Conservation (phyloP, 1,140 invertebrate species). For the Orius insidiosus region DNA sequence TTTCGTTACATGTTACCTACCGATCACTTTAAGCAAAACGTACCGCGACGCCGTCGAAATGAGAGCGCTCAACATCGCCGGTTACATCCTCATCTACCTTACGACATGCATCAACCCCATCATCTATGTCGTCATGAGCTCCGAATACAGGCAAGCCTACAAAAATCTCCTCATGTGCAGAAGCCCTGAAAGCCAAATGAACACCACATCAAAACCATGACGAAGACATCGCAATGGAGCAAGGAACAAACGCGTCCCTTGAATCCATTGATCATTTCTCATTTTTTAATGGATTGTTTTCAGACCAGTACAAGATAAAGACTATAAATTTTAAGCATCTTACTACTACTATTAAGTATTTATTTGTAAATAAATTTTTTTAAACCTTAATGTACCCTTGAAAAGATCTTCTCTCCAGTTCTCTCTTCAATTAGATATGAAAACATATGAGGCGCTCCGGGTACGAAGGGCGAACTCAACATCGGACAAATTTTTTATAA, state of each 20-base stretch:
- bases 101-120: conserved; percentile 76
- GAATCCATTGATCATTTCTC: too few species aligned
- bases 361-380: too few species aligned
- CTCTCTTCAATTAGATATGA: too few species aligned
- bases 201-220: conserved; percentile 16
- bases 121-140: conserved; percentile 80
- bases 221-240: conserved; percentile 9
- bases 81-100: conserved; percentile 67
- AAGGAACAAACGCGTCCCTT: neutral
- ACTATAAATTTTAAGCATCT: too few species aligned
- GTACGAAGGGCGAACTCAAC: too few species aligned
- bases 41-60: conserved; percentile 39
- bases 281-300: too few species aligned
- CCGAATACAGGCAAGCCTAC: conserved; percentile 70
- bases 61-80: conserved; percentile 50
- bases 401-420: too few species aligned
- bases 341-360: too few species aligned
- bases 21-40: conserved; percentile 64
- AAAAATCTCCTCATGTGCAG: conserved; percentile 55
- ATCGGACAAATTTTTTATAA: too few species aligned
- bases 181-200: conserved; percentile 17
- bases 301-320: too few species aligned
- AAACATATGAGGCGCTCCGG: too few species aligned
- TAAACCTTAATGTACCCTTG: too few species aligned
- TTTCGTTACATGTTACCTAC: conserved; percentile 64